A percentile compares a stretch with the other conserved stretches of the same genome.
Evolutionary conservation across 2,797 vertebrate genomes (phyloP).

Genomic region (Sebastes dallii): DNA sequence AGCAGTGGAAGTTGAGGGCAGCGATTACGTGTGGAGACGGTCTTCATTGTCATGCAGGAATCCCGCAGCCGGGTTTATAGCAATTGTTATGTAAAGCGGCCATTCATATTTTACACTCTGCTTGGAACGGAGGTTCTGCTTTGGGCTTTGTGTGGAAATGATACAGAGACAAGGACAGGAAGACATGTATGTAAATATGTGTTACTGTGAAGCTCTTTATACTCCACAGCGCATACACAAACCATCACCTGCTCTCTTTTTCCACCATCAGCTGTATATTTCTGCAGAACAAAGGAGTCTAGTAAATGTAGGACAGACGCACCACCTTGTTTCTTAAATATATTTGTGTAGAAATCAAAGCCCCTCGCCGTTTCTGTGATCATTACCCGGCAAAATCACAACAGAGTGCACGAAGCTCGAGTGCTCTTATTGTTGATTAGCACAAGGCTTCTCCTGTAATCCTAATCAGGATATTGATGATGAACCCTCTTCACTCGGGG

Average conservation of each 20-base stretch:
- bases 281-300: conserved; percentile 9
- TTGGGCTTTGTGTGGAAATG: conserved; percentile 40
- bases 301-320: conserved; percentile 19
- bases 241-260: neutral
- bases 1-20: conserved; percentile 48
- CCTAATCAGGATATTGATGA: conserved; percentile 70
- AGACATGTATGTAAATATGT: conserved; percentile 40
- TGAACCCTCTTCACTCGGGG: conserved; percentile 40
- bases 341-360: conserved; percentile 66
- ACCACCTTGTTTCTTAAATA: conserved; percentile 32
- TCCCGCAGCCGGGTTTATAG: conserved; percentile 53
- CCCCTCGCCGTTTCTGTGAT: conserved; percentile 22
- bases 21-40: conserved; percentile 54
- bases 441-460: conserved; percentile 40
- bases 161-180: conserved; percentile 24
- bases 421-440: conserved; percentile 70
- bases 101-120: conserved; percentile 62
- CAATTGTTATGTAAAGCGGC: conserved; percentile 78
- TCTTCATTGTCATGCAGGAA: conserved; percentile 77
- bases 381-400: conserved; percentile 52
- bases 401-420: conserved; percentile 42
- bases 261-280: conserved; percentile 5
- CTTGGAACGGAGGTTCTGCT: conserved; percentile 29
- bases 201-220: neutral
- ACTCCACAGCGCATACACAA: neutral